Conservation (phyloP, 2,888 invertebrate species). For the Eupithecia tripunctaria region DNA sequence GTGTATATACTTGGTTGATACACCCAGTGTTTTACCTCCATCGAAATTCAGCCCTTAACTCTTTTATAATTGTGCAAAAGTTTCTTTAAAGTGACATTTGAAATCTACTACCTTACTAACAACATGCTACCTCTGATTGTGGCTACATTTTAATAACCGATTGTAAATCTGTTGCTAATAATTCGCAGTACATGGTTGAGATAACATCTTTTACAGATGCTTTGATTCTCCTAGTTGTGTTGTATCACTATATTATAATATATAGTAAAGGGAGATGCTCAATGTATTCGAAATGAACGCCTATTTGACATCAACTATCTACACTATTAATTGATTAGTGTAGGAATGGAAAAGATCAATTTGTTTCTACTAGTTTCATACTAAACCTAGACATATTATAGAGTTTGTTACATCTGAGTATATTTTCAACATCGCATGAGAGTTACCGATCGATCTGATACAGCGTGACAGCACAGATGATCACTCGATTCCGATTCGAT, state of each 20-base stretch:
- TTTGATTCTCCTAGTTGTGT: not conserved
- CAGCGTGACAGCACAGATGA: conserved; percentile 61
- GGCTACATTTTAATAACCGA: conserved; percentile 77
- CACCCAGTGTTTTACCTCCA: not conserved
- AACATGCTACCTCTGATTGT: conserved; percentile 66
- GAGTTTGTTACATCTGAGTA: not conserved
- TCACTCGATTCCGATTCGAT: conserved; percentile 51
- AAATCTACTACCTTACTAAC: conserved; percentile 52
- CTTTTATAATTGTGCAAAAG: not conserved
- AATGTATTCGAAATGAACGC: not conserved
- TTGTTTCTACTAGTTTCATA: not conserved
- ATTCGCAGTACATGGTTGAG: conserved; percentile 56
- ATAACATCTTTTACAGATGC: conserved; percentile 42
- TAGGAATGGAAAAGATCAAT: not conserved
- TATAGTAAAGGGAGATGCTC: not conserved
- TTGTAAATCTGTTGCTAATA: conserved; percentile 64
- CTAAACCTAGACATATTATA: not conserved
- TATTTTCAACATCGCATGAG: conserved; percentile 56
- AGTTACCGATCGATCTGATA: conserved; percentile 64
- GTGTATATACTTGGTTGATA: no score
- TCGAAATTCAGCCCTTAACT: not conserved
- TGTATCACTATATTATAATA: no score
- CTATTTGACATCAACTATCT: not conserved
- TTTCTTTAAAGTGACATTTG: conserved; percentile 54
- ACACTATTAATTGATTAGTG: not conserved